These are phyloP conservation scores for Standfussiana lucernea DNA, from an alignment of 2,888 invertebrate genomes.

Conservation along the genomic window DNA sequence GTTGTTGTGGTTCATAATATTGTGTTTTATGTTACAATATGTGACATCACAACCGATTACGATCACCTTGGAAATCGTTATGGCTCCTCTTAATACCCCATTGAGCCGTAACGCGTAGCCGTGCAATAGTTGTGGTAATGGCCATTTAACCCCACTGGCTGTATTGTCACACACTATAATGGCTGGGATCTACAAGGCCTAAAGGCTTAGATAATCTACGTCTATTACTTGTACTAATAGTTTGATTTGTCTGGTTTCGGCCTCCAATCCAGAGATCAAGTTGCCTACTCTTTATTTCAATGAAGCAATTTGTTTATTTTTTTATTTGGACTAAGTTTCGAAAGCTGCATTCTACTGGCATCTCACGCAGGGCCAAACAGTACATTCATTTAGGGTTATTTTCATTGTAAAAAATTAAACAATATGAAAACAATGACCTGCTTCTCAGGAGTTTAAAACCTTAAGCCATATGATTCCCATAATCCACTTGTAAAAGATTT, in stretches of 20 bases:
- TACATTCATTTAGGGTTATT: background rate
- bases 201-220: constrained; percentile 41
- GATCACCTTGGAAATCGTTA: constrained; percentile 44
- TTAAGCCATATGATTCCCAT: constrained; percentile 1
- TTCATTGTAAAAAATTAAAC: background rate
- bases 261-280: background rate
- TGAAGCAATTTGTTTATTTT: background rate
- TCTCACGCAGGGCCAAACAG: background rate
- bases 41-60: constrained; percentile 38
- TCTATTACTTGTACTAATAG: constrained; percentile 19
- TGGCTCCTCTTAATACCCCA: constrained; percentile 45
- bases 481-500: constrained; percentile 9
- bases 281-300: background rate
- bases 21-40: constrained; percentile 6
- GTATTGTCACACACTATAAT: constrained; percentile 54
- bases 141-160: constrained; percentile 46
- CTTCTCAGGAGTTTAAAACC: background rate
- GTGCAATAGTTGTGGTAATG: constrained; percentile 54
- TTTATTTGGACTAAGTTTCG: background rate
- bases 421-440: background rate
- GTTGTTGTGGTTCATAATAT: constrained; percentile 6
- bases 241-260: constrained; percentile 12
- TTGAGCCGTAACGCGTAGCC: constrained; percentile 41
- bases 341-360: background rate
- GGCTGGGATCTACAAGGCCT: constrained; percentile 41